phyloP scores from a whole-genome alignment of 2,888 invertebrate genomes.

The Papilio gigon region DNA sequence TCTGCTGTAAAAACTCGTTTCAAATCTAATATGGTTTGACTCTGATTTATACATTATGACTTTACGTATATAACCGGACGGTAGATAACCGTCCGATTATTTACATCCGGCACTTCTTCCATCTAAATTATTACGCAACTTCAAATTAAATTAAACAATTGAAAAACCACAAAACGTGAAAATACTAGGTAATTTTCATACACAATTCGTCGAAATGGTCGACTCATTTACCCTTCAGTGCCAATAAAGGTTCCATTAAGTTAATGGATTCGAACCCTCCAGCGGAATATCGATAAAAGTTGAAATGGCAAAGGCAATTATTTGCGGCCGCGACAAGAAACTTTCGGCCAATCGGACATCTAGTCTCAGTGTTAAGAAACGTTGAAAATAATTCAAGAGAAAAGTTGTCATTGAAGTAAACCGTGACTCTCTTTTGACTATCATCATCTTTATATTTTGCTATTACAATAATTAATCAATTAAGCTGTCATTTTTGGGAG shows the following conservation, averaged over 20 bases:
- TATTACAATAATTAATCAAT: too few species aligned
- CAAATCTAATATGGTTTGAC: too few species aligned
- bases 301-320: slow-evolving; percentile 37
- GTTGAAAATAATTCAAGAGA: not conserved
- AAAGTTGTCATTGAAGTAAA: not conserved
- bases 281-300: slow-evolving; percentile 37
- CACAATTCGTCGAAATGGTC: slow-evolving; percentile 34
- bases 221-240: slow-evolving; percentile 36
- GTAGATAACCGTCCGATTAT: too few species aligned
- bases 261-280: slow-evolving; percentile 38
- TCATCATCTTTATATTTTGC: too few species aligned
- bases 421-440: not conserved
- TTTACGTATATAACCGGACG: too few species aligned
- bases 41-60: too few species aligned
- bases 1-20: too few species aligned
- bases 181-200: slow-evolving; percentile 10
- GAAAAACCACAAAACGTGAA: not conserved
- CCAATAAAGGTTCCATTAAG: slow-evolving; percentile 36
- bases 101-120: too few species aligned
- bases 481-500: too few species aligned
- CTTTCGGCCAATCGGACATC: slow-evolving; percentile 33
- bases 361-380: slow-evolving; percentile 8
- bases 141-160: not conserved
- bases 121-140: not conserved
- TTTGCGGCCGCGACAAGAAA: slow-evolving; percentile 26